Base-by-base conservation (phyloP, 2,797 vertebrate genomes). In the Eidolon dupreanum region DNA sequence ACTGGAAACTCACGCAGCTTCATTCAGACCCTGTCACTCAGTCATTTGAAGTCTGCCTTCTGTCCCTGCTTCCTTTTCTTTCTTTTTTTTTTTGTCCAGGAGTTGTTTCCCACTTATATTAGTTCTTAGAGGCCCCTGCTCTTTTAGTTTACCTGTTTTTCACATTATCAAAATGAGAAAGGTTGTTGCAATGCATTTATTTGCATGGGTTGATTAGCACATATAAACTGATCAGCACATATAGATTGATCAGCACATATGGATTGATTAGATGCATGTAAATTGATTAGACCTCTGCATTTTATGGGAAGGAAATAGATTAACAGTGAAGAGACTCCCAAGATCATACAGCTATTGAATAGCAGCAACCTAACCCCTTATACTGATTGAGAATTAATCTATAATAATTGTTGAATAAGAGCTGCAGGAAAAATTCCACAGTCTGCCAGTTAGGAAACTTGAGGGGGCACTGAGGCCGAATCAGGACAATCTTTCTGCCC, bases 351-450 rank as follows among this genome's bases (percentile, higher is more conserved):
- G 36, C n/a, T 20, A 5, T 4, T 19, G 49, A 74, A 33, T 3
- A 78, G 55, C 49, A 77, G 65, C 24, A n/a, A 59, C 1, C 1
- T 10, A n/a, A 3, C 10, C 4, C 5, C 43, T 89, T 74, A 46
- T 4, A 24, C 8, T 6, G 41, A 59, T 15, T 5, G 53, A 33
- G 43, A 78, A 77, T 57, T 81, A 61, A 46, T 53, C 9, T 33
- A 74, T 84, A 95, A 77, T 96, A 97, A 96, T 97, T 97, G 95
- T 97, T 97, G 96, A 96, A 79, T 96, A 96, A 97, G 96, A 96
- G 71, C 91, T 96, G 92, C 93, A 96, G 96, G 97, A 96, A 98
- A 97, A 98, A 97, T 3, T 82, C 93, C 90, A 93, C 63, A 88
- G 95, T 81, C 49, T 94, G 51, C 20, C 95, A 94, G 70, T 94